A percentile compares a stretch with the other conserved stretches of the same genome.
Evolutionary conservation across 2,113 vertebrate species (phyloP).

Genomic region (Puma concolor): DNA sequence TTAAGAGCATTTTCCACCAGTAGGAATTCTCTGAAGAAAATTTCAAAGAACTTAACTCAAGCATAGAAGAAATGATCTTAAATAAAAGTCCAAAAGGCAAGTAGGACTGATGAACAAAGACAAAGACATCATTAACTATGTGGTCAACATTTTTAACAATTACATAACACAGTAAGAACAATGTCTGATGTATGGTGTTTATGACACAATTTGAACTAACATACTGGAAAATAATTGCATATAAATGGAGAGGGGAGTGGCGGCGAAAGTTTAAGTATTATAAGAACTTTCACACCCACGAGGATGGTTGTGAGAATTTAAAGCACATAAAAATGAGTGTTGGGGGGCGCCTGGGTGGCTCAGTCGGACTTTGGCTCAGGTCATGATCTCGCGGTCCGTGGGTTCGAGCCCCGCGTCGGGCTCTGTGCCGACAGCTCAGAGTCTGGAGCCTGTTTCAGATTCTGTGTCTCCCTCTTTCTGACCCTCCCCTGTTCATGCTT

Average conservation of each 20-base stretch:
- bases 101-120: neutral
- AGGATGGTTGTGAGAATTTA: neutral
- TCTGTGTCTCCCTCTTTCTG: too few relatives aligned
- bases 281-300: neutral
- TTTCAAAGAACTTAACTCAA: neutral
- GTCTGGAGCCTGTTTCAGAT: too few relatives aligned
- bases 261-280: neutral
- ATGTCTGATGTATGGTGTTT: neutral
- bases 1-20: too few relatives aligned
- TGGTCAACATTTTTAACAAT: neutral
- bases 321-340: neutral
- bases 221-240: neutral
- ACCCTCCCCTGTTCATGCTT: too few relatives aligned
- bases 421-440: too few relatives aligned
- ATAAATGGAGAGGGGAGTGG: neutral
- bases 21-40: neutral
- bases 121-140: neutral
- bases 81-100: neutral
- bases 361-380: too few relatives aligned
- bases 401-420: too few relatives aligned
- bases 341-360: too few relatives aligned
- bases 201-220: neutral
- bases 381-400: too few relatives aligned
- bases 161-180: neutral
- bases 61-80: neutral